phyloP scores from a whole-genome alignment of 2,888 invertebrate genomes.

The Sinodicranocentrus sp. region DNA sequence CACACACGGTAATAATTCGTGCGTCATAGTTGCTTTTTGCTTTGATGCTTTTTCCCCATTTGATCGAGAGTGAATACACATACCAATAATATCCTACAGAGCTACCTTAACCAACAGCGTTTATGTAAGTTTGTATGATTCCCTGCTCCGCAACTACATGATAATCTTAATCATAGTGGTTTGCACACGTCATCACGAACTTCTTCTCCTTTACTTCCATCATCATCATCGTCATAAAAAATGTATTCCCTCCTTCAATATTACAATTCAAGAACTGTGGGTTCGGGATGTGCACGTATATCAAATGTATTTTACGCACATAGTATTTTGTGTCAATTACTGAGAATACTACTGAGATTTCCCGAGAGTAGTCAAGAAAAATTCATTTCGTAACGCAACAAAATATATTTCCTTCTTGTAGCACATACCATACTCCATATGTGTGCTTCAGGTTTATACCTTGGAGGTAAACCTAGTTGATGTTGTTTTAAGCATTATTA shows the following conservation, averaged over 20 bases:
- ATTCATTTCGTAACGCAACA: constrained; percentile 33
- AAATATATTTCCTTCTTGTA: too few relatives aligned
- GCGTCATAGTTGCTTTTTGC: constrained; percentile 60
- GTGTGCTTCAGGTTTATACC: too few relatives aligned
- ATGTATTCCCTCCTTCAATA: constrained; percentile 28
- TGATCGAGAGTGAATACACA: constrained; percentile 58
- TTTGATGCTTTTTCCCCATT: constrained; percentile 55
- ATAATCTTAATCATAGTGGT: constrained; percentile 45
- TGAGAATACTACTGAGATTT: too few relatives aligned
- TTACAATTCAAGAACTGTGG: not conserved
- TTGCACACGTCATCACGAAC: constrained; percentile 65
- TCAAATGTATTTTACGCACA: not conserved
- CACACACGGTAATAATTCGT: constrained; percentile 56
- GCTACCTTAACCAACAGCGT: constrained; percentile 40
- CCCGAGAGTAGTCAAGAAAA: too few relatives aligned
- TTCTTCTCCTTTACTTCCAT: constrained; percentile 47
- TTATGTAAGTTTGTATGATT: constrained; percentile 15
- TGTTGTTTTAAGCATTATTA: too few relatives aligned
- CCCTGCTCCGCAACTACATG: not conserved
- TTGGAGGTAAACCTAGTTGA: too few relatives aligned
- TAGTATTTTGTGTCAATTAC: constrained; percentile 9
- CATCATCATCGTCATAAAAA: constrained; percentile 60
- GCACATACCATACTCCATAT: too few relatives aligned
- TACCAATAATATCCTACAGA: not conserved
- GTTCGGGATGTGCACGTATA: not conserved